Base-by-base conservation (phyloP, 2,113 vertebrate genomes). In the Glaucomys volans region DNA sequence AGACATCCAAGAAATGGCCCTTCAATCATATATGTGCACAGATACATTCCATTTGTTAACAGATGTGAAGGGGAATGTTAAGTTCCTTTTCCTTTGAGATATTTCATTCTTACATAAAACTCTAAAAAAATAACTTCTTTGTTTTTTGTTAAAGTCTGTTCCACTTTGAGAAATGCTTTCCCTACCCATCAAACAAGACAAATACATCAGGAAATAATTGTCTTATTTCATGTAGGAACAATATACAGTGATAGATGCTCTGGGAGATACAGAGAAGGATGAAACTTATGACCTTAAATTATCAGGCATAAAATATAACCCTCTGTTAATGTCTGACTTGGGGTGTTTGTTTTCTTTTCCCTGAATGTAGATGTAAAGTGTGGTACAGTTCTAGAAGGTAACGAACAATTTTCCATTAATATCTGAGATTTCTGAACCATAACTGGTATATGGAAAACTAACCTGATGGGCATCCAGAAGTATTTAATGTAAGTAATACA, bases 191-290 rank as follows among this genome's bases (percentile, higher is more conserved):
- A 79, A 76, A 66, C 37, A 82, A 54, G 57, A n/a, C 28, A 30
- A 92, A n/a, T 17, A 62, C 57, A 57, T 82, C 22, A 91, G 50
- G 54, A 95, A 81, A 80, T 91, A 80, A 67, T 90, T 93, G 52
- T 82, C 91, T 37, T 87, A 32, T 35, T 96, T 95, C 59, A 80
- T 28, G 32, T 62, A 87, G 86, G 30, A 77, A 87, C 24, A 57
- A 37, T 59, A n/a, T 13, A 20, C 59, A 67, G 17, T 76, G 35
- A 20, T 64, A 22, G 5, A 59, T 5, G 52, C 30, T n/a, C 5
- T 35, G n/a, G 75, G 79, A 35, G n/a, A 66, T 44, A 37, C 30
- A 35, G 14, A 47, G 35, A 90, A 95, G 40, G 14, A 20, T 30
- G 35, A 79, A 79, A 30, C 84, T 18, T 64, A 8, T 10, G 64